A percentile compares a stretch with the other conserved stretches of the same genome.
phyloP scores from a whole-genome alignment of 2,797 vertebrate species.

The Perodicticus potto region DNA sequence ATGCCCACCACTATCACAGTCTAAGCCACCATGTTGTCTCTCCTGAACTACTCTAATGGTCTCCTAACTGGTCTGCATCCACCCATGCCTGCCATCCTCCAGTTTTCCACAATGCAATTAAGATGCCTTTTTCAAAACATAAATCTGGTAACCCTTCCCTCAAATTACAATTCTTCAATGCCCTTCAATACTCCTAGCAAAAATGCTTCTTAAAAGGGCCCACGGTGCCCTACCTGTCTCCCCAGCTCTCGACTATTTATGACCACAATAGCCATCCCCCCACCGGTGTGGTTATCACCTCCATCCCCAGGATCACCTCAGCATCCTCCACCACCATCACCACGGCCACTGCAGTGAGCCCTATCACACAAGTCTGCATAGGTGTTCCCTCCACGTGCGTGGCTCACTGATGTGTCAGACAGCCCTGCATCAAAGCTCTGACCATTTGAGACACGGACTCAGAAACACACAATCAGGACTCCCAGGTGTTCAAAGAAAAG shows the following conservation, averaged over 20 bases:
- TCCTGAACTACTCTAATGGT: background rate
- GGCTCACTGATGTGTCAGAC: background rate
- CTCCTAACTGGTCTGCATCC: background rate
- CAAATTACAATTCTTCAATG: background rate
- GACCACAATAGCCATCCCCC: background rate
- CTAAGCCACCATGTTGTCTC: background rate
- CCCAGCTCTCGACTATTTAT: background rate
- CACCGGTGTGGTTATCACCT: background rate
- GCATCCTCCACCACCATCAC: background rate
- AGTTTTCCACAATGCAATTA: background rate
- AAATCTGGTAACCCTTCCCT: background rate
- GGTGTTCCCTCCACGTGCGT: fast-evolving
- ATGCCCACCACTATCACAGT: no score
- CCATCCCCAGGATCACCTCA: background rate
- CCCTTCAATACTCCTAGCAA: background rate
- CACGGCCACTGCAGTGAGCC: background rate
- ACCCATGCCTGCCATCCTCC: background rate
- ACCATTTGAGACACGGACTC: background rate
- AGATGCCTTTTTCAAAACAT: slow-evolving; percentile 6
- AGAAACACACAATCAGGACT: background rate
- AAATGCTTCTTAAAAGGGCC: background rate
- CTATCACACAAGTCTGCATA: background rate
- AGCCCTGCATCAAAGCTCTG: background rate
- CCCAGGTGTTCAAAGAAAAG: background rate
- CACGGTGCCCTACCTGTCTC: background rate